These are phyloP conservation scores for Apodemia duryi DNA, from an alignment of 2,888 invertebrate species.

Conservation along the genomic window DNA sequence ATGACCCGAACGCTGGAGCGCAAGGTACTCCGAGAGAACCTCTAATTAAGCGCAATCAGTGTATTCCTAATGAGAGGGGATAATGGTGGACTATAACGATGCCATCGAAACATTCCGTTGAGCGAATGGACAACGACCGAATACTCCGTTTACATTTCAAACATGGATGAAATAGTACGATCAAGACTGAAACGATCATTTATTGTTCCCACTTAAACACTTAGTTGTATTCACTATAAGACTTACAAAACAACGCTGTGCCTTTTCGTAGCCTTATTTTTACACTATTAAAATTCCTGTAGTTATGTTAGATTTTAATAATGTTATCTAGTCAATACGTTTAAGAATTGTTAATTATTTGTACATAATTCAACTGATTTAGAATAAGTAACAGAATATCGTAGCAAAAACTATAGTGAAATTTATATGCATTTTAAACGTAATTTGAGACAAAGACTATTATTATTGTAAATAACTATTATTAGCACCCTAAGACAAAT, in stretches of 20 bases:
- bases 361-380: slow-evolving; percentile 23
- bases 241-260: slow-evolving; percentile 62
- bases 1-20: slow-evolving; percentile 60
- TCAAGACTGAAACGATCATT: slow-evolving; percentile 70
- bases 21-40: slow-evolving; percentile 65
- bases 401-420: background rate
- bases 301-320: slow-evolving; percentile 42
- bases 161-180: slow-evolving; percentile 60
- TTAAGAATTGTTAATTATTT: slow-evolving; percentile 47
- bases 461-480: slow-evolving; percentile 55
- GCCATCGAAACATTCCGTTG: slow-evolving; percentile 73
- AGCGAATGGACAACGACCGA: slow-evolving; percentile 54
- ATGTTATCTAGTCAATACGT: slow-evolving; percentile 73
- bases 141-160: slow-evolving; percentile 63
- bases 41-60: slow-evolving; percentile 79
- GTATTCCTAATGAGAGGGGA: slow-evolving; percentile 78
- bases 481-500: slow-evolving; percentile 70
- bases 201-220: slow-evolving; percentile 64
- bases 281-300: slow-evolving; percentile 36
- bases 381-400: slow-evolving; percentile 18
- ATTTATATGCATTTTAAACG: slow-evolving; percentile 22
- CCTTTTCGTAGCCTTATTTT: slow-evolving; percentile 64
- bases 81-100: slow-evolving; percentile 74
- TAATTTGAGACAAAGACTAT: slow-evolving; percentile 68
- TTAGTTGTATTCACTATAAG: slow-evolving; percentile 57